A percentile compares a stretch with the other conserved stretches of the same genome.
phyloP scores from a whole-genome alignment of 1,140 invertebrate species.

The Lepidurus couesii region DNA sequence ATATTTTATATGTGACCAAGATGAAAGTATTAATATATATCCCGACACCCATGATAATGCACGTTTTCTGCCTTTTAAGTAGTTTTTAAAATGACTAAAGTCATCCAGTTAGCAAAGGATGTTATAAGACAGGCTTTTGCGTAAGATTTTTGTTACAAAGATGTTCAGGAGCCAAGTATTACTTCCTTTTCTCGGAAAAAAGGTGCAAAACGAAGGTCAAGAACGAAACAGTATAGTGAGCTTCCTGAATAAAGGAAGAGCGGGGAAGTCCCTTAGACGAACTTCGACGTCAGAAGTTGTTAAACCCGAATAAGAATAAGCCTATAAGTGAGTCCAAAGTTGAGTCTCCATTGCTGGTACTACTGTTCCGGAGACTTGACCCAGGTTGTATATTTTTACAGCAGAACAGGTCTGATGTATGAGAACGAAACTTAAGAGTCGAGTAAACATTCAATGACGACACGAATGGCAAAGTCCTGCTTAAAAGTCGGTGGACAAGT shows the following conservation, averaged over 20 bases:
- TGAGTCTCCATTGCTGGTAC: neutral
- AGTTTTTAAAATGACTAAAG: slow-evolving; percentile 74
- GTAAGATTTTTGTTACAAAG: too few relatives aligned
- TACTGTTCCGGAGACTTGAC: neutral
- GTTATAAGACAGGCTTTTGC: too few relatives aligned
- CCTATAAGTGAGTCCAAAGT: neutral
- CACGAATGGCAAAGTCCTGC: neutral
- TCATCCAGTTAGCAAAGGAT: too few relatives aligned
- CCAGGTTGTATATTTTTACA: neutral
- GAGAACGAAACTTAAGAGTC: neutral
- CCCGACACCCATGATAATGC: slow-evolving; percentile 91
- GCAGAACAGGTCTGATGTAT: neutral
- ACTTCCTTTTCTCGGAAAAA: too few relatives aligned
- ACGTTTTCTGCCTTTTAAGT: slow-evolving; percentile 82
- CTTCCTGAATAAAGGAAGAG: too few relatives aligned
- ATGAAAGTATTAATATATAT: too few relatives aligned
- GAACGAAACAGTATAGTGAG: too few relatives aligned
- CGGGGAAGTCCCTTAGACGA: neutral
- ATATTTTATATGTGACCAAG: too few relatives aligned
- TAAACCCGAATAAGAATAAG: neutral
- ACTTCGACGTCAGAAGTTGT: neutral
- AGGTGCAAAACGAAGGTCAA: too few relatives aligned
- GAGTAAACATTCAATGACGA: neutral
- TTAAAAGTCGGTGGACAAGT: neutral
- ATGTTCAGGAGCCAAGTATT: too few relatives aligned